Evolutionary conservation across 2,888 invertebrate genomes (phyloP).

Genomic region (Drosophila leonis): DNA sequence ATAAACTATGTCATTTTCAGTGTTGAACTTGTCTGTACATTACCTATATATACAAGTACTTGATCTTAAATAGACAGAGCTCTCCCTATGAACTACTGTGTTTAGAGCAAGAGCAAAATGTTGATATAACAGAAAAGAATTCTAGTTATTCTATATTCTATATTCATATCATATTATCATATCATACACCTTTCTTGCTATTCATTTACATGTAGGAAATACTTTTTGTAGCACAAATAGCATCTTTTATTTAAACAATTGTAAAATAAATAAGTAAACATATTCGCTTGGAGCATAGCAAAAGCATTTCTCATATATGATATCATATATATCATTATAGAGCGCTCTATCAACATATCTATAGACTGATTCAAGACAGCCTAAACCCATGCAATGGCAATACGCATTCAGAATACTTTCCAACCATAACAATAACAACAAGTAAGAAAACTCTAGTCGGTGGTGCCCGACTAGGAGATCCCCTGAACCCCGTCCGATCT

Average conservation of each 20-base stretch:
- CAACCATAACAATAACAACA: no score
- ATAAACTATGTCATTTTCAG: neutral
- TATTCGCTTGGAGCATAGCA: neutral
- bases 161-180: neutral
- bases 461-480: no score
- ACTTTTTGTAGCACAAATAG: neutral
- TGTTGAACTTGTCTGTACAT: neutral
- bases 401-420: conserved; percentile 8
- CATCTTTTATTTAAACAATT: neutral
- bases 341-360: neutral
- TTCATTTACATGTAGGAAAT: neutral
- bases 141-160: neutral
- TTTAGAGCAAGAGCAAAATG: no score
- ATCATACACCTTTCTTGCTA: neutral
- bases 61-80: neutral
- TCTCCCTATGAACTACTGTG: no score
- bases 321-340: neutral
- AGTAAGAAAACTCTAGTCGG: no score
- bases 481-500: no score
- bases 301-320: neutral
- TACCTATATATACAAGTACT: neutral
- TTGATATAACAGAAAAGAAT: neutral
- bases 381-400: neutral
- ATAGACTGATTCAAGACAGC: neutral
- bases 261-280: no score